Evolutionary conservation across 2,113 vertebrate species (phyloP), one percentile per base, ranked within the genome.

Genomic region (Morphnarchus princeps): DNA sequence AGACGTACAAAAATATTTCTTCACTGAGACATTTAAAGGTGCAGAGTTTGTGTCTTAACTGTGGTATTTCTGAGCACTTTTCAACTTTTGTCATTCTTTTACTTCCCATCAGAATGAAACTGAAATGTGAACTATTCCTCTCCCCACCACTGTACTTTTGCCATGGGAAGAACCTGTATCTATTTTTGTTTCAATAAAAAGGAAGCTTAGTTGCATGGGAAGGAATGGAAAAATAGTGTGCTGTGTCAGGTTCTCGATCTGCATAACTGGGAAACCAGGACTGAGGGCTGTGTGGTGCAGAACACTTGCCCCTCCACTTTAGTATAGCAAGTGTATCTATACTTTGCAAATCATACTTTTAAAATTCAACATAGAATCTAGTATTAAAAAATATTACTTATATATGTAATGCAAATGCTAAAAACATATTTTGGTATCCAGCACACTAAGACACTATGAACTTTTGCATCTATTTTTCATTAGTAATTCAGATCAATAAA

Each of bases 181-280:
- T 71, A 9, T 24, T 82, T 82, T 20, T 49, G 7, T 69, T 92
- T 62, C 34, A 81, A 15, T 26, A 17, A 61, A 73, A 94, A 69
- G 0, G 11, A 76, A 24, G 3, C 4, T 26, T 31, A 50, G 14
- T 47, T 55, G 5, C 9, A 26, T 14, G 15, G 10, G 2, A 55
- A 54, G 14, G 40, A 62, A 79, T 9, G 19, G 11, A 42, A 82
- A 65, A 88, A n/a, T 3, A 38, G 5, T 18, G 3, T 84, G 17
- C 11, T n/a, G 13, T 19, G 13, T 45, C 17, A 55, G 3, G 25
- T 76, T 95, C 28, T 61, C 7, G 34, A 5, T 29, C 43, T 61
- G n/a, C 0, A 0, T 49, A 77, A 40, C 1, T 43, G 11, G 16
- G 76, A 47, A 83, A 50, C 7, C 8, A 52, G 24, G 58, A 21